Evolutionary conservation across 2,888 invertebrate genomes (phyloP).

Genomic region (Tortricodes alternella): DNA sequence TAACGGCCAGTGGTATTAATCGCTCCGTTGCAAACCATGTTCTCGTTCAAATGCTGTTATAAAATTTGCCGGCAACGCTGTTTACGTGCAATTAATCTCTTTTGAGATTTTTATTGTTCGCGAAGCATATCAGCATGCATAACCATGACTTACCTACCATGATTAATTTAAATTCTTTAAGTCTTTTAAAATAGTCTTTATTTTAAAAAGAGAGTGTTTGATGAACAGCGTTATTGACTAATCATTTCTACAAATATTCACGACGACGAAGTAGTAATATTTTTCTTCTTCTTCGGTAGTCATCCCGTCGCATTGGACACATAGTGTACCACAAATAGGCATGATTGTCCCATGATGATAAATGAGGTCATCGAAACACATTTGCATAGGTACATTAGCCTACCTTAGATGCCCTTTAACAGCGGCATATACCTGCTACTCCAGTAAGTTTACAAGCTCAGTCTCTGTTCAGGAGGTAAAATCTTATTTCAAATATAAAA

Average conservation of each 20-base stretch:
- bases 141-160: not conserved
- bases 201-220: not conserved
- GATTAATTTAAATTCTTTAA: not conserved
- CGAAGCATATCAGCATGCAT: not conserved
- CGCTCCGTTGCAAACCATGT: constrained; percentile 24
- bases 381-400: constrained; percentile 17
- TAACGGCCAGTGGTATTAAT: constrained; percentile 33
- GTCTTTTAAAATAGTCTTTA: too few species aligned
- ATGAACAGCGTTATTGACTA: not conserved
- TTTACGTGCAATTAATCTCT: constrained; percentile 10
- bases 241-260: too few species aligned
- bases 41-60: constrained; percentile 22
- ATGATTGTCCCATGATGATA: too few species aligned
- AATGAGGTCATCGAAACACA: constrained; percentile 10
- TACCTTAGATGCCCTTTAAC: constrained; percentile 2
- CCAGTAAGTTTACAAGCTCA: not conserved
- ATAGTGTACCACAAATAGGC: too few species aligned
- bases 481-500: not conserved
- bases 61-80: constrained; percentile 4
- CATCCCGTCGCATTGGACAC: not conserved
- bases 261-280: too few species aligned
- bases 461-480: not conserved
- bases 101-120: not conserved
- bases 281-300: too few species aligned
- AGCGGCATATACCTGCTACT: not conserved